phyloP scores from a whole-genome alignment of 2,888 invertebrate species.

The Aspidiotus destructor region DNA sequence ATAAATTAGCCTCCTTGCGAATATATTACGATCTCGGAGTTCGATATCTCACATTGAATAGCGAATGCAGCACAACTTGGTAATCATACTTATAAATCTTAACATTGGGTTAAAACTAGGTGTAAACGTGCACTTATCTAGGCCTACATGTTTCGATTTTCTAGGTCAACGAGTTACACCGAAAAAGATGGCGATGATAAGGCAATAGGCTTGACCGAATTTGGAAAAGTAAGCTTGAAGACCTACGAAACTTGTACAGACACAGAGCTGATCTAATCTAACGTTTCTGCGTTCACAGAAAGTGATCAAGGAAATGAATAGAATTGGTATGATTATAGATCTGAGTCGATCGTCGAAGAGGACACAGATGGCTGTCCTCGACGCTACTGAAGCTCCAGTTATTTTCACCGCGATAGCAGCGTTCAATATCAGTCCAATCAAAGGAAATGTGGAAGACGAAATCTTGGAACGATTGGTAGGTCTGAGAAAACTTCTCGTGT shows the following conservation, averaged over 20 bases:
- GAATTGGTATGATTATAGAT: conserved; percentile 77
- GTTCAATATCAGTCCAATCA: background rate
- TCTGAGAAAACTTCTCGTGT: background rate
- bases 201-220: background rate
- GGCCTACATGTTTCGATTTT: background rate
- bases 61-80: conserved; percentile 26
- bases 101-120: background rate
- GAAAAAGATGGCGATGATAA: background rate
- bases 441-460: conserved; percentile 7
- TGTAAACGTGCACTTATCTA: background rate
- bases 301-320: conserved; percentile 76
- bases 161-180: conserved; percentile 5
- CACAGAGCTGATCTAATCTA: background rate
- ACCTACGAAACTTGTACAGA: background rate
- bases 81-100: conserved; percentile 1
- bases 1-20: conserved; percentile 45
- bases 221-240: conserved; percentile 15
- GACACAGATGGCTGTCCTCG: conserved; percentile 68
- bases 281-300: conserved; percentile 46
- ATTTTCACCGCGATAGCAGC: conserved; percentile 65
- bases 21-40: conserved; percentile 47
- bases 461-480: conserved; percentile 9
- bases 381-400: conserved; percentile 66
- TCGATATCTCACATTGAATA: conserved; percentile 43
- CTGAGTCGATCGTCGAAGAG: conserved; percentile 66